Base-by-base conservation (phyloP, 30 jellyfish, hydroid and myxozoan species). In the Pelagia noctiluca region DNA sequence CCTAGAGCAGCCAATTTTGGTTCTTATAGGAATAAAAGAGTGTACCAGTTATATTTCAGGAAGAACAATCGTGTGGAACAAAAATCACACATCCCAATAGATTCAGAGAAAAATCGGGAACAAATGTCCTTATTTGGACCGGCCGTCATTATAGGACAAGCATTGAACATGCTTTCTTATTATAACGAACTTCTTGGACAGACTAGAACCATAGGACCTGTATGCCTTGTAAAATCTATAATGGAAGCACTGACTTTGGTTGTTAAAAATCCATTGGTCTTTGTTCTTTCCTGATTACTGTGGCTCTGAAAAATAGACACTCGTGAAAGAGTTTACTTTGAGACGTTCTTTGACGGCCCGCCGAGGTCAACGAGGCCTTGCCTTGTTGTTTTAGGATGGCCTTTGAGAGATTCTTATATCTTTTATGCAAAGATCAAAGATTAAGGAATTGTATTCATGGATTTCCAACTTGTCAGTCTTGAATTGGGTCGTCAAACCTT, bases 311-410 rank as follows among this genome's bases (percentile, higher is more conserved):
- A 82, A 86, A 32, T 82, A 13, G 33, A 10, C 28, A 67, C 61
- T 35, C 60, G 82, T 57, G 70, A 50, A 42, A 38, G 75, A 69
- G 80, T 67, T 82, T 70, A 82, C 92, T 66, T 69, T 62, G 42
- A 46, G 61, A 34, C 24, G 24, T 62, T 69, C 92, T 82, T 82
- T 82, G 92, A 47, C 57, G 86, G 37, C 71, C 62, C 92, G 62
- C 92, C 16, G 92, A 82, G 92, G 92, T 82, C 92, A 70, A 38
- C 69, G 64, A 75, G 74, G 32, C 50, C 29, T 52, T 33, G 82
- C 50, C 34, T 24, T 82, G 92, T 82, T 82, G 78, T 82, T 82
- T 82, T 63, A 68, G 86, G 92, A 82, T 68, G 64, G 30, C 21
- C 18, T 42, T 35, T 68, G 34, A 57, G 62, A 83, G 70, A 37